Conservation (phyloP, 2,797 vertebrate species). For the Rhodeus uyekii region DNA sequence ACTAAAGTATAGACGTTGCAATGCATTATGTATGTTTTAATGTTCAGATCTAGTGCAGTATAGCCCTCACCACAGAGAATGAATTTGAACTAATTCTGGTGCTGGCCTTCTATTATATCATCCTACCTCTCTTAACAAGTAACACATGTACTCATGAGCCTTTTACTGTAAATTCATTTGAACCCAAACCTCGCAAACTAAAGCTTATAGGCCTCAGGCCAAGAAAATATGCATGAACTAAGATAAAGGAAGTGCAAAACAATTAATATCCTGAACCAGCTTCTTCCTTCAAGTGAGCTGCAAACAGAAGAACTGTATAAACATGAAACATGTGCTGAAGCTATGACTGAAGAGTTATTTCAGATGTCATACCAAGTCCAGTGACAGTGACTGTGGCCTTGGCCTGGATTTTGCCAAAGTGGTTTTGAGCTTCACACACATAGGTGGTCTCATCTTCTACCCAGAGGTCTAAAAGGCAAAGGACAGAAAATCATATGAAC, state of each 20-base stretch:
- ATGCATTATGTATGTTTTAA: slow-evolving; percentile 9
- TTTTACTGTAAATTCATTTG: slow-evolving; percentile 17
- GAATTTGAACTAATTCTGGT: background rate
- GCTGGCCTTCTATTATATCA: background rate
- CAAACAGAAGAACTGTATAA: slow-evolving; percentile 6
- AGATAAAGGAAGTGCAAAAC: slow-evolving; percentile 13
- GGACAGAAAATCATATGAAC: background rate
- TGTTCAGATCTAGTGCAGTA: slow-evolving; percentile 6
- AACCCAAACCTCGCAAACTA: slow-evolving; percentile 1
- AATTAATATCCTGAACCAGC: slow-evolving; percentile 3
- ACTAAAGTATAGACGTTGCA: background rate
- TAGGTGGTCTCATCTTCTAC: slow-evolving; percentile 89
- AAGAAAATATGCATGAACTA: slow-evolving; percentile 26
- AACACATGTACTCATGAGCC: slow-evolving; percentile 12
- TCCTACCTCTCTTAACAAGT: slow-evolving; percentile 9
- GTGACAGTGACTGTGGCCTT: slow-evolving; percentile 84
- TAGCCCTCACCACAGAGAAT: background rate
- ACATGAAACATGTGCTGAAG: slow-evolving; percentile 12
- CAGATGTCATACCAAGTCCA: slow-evolving; percentile 84
- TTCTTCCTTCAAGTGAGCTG: background rate
- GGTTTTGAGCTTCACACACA: slow-evolving; percentile 92
- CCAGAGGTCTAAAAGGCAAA: slow-evolving; percentile 82
- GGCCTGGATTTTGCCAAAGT: slow-evolving; percentile 89
- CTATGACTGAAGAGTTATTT: background rate
- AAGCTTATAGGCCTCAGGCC: background rate